These are phyloP conservation scores for Notocelia uddmanniana DNA, from an alignment of 2,888 invertebrate species.

Conservation along the genomic window DNA sequence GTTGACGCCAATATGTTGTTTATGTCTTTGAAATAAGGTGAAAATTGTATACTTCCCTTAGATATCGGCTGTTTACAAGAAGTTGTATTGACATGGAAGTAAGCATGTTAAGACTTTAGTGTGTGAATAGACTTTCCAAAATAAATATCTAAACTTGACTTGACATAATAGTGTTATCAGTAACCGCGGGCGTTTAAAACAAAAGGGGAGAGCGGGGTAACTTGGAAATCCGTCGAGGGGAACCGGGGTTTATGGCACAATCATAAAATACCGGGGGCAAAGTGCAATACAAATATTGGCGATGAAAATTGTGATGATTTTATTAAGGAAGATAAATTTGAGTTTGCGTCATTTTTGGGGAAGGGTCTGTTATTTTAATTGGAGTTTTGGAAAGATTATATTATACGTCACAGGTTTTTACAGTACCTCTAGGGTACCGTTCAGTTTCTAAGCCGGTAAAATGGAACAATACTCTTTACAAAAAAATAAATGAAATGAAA, in stretches of 20 bases:
- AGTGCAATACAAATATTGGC: conserved; percentile 43
- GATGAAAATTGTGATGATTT: conserved; percentile 32
- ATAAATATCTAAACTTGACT: conserved; percentile 33
- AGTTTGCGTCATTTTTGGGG: background rate
- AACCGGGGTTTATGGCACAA: conserved; percentile 15
- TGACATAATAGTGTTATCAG: conserved; percentile 43
- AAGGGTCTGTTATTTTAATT: conserved; percentile 22
- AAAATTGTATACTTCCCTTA: no score
- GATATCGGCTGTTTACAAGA: no score
- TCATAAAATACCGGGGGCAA: conserved; percentile 18
- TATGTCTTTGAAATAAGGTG: no score
- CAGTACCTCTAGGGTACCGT: no score
- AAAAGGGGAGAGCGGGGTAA: conserved; percentile 33
- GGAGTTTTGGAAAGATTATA: conserved; percentile 1
- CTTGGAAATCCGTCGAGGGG: conserved; percentile 31
- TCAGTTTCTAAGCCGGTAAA: no score
- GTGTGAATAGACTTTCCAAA: conserved; percentile 3
- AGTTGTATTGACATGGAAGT: no score
- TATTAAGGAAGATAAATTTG: conserved; percentile 30
- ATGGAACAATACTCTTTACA: no score
- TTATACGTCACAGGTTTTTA: no score
- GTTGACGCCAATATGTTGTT: no score
- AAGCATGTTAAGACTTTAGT: background rate
- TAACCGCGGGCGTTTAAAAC: conserved; percentile 39
- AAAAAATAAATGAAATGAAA: no score